Conservation (phyloP, 1,140 invertebrate species). For the Pantala flavescens region DNA sequence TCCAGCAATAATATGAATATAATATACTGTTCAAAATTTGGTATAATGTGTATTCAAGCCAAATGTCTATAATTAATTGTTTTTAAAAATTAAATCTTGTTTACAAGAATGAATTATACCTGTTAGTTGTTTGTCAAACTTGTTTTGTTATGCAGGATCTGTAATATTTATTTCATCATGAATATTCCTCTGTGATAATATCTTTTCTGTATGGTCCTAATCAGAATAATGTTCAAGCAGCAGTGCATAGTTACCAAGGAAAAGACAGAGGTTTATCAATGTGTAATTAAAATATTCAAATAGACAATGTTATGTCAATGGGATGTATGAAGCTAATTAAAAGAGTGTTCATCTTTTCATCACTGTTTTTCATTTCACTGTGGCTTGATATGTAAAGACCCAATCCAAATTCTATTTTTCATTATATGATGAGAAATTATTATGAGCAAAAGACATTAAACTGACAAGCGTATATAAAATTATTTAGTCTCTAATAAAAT, state of each 20-base stretch:
- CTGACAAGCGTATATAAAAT: no score
- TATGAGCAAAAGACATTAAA: no score
- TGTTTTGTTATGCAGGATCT: neutral
- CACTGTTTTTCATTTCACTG: no score
- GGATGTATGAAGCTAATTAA: slow-evolving; percentile 2
- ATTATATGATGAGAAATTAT: no score
- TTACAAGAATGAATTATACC: neutral
- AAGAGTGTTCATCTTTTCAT: slow-evolving; percentile 1
- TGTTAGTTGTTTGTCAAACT: neutral
- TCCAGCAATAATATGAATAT: slow-evolving; percentile 3
- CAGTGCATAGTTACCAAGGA: neutral
- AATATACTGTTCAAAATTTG: neutral
- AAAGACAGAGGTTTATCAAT: neutral
- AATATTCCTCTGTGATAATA: slow-evolving; percentile 5
- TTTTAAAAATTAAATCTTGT: neutral
- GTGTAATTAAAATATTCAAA: neutral
- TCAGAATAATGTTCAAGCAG: neutral
- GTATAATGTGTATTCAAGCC: neutral
- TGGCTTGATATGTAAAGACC: no score
- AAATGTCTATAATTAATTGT: neutral
- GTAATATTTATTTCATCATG: neutral
- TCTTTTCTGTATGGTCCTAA: neutral
- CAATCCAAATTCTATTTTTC: no score
- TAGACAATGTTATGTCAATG: neutral
- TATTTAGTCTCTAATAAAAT: no score